Evolutionary conservation across 2,888 invertebrate genomes (phyloP), one percentile per base, ranked within the genome.

Genomic region (Caradrina clavipalpis): DNA sequence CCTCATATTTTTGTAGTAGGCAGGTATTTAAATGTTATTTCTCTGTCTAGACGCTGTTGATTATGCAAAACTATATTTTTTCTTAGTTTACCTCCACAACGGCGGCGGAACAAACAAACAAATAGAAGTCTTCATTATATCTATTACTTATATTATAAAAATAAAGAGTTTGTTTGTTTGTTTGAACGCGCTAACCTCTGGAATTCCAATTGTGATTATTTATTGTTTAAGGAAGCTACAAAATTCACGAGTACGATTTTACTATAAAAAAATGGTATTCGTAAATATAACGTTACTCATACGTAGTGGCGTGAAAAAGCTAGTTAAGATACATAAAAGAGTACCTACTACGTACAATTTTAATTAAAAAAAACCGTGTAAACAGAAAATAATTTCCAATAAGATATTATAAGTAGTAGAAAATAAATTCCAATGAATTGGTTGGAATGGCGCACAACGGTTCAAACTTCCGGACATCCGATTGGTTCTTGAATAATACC

Each of bases 401-500:
- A 69, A 75, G 62, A 69, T 80, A 61, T 70, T n/a, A n/a, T n/a
- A 45, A 17, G 45, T 17, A 57, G 73, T 74, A 58, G 59, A 67
- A 77, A 79, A 81, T 65, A 81, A 81, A 78, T 69, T 77, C 64
- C 75, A 73, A 81, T 83, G 73, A 75, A 73, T 78, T 70, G 81
- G 51, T 73, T 42, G 72, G 69, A 74, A 78, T 69, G 65, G 60
- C 42, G 57, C 63, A 78, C 80, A 76, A 80, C 67, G 79, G 59
- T 80, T 82, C 82, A 86, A 83, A 87, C 86, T 82, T 73, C 79
- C 82, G 84, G 85, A 87, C 84, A 80, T 83, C 81, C 78, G 76
- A 84, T 82, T 88, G 87, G 86, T 87, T 86, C 83, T 76, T 86
- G 89, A 89, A 90, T 91, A 91, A 87, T 89, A 89, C 83, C 82